Evolutionary conservation across 2,797 vertebrate species (phyloP).

Genomic region (Periparus ater): DNA sequence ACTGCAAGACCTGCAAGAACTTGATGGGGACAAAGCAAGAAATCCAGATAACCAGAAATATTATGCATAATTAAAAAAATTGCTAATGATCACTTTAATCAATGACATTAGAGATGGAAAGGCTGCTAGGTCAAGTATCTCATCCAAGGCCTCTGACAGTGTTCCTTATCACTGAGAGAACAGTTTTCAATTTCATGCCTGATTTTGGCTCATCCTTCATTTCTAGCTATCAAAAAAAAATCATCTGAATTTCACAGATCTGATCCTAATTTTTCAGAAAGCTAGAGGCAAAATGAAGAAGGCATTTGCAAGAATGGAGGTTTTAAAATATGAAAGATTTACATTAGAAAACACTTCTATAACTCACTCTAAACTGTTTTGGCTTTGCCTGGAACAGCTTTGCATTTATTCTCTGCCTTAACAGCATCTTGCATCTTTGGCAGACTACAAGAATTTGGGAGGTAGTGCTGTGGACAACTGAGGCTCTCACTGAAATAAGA

Average conservation of each 20-base stretch:
- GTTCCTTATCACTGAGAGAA: slow-evolving; percentile 19
- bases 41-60: slow-evolving; percentile 28
- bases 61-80: slow-evolving; percentile 29
- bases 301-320: not conserved
- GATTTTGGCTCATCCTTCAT: slow-evolving; percentile 27
- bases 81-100: slow-evolving; percentile 12
- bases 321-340: not conserved
- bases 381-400: not conserved
- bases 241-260: not conserved
- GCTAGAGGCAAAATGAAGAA: not conserved
- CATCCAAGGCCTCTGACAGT: not conserved
- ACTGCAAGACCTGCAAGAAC: not conserved
- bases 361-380: not conserved
- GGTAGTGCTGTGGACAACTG: not conserved
- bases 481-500: not conserved
- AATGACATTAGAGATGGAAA: not conserved
- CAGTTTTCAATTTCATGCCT: slow-evolving; percentile 44
- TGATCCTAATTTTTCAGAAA: not conserved
- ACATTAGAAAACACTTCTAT: not conserved
- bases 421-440: not conserved
- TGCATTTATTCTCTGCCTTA: not conserved
- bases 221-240: not conserved
- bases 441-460: not conserved
- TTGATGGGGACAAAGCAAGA: not conserved
- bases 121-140: not conserved